A percentile compares a stretch with the other conserved stretches of the same genome.
Conservation (phyloP, 2,888 invertebrate species). For the Tricholauxania praeusta region DNA sequence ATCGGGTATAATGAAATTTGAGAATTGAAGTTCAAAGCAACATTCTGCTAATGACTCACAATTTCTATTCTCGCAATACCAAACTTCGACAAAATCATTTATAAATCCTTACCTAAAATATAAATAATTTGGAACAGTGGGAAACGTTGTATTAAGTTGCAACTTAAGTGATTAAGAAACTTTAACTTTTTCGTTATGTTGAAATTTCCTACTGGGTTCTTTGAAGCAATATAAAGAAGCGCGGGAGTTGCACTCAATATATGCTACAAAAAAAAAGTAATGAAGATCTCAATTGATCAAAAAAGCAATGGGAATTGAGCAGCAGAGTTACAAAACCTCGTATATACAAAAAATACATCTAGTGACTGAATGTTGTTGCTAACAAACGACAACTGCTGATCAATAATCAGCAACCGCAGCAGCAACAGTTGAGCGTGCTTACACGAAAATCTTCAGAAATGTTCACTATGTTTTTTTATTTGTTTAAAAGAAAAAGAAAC, state of each 20-base stretch:
- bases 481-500: neutral
- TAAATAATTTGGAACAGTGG: too few relatives aligned
- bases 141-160: too few relatives aligned
- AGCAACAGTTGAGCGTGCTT: constrained; percentile 20
- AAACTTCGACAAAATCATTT: too few relatives aligned
- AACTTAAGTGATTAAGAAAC: too few relatives aligned
- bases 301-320: neutral
- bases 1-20: too few relatives aligned
- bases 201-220: too few relatives aligned
- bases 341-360: neutral
- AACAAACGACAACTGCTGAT: constrained; percentile 26
- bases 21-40: too few relatives aligned
- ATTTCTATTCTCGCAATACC: too few relatives aligned
- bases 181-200: too few relatives aligned
- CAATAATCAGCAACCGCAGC: constrained; percentile 25
- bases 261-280: neutral
- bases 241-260: constrained; percentile 15
- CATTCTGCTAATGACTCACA: too few relatives aligned
- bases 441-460: constrained; percentile 24
- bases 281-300: constrained; percentile 32
- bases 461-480: too few relatives aligned
- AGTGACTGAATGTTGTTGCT: constrained; percentile 17
- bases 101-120: too few relatives aligned
- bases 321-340: neutral
- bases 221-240: neutral